Evolutionary conservation across 2,888 invertebrate genomes (phyloP).

Genomic region (Tridacna crocea): DNA sequence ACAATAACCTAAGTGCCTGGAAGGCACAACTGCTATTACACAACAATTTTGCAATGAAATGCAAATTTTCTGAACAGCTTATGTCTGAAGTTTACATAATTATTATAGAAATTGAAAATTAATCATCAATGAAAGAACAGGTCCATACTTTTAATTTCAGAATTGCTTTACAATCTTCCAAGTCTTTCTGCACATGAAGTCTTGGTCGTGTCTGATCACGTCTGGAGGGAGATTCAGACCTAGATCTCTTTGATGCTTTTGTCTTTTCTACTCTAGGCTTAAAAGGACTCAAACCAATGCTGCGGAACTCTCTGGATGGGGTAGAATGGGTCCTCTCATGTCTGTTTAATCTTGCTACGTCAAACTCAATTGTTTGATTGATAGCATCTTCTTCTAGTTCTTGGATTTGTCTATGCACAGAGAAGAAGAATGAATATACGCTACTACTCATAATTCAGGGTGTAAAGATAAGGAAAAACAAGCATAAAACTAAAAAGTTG

Average conservation of each 20-base stretch:
- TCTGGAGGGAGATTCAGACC: constrained; percentile 67
- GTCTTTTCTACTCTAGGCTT: constrained; percentile 36
- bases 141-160: constrained; percentile 73
- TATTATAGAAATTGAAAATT: not conserved
- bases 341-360: constrained; percentile 69
- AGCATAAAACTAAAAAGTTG: not conserved
- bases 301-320: constrained; percentile 64
- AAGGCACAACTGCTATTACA: no score
- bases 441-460: not conserved
- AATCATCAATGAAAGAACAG: not conserved
- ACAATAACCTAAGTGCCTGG: no score
- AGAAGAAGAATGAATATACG: not conserved
- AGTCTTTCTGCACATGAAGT: constrained; percentile 65
- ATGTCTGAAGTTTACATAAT: not conserved
- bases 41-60: no score
- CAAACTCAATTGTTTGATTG: constrained; percentile 73
- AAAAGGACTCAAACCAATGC: constrained; percentile 66
- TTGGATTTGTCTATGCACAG: constrained; percentile 61
- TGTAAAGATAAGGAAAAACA: not conserved
- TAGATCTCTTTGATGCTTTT: constrained; percentile 55
- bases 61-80: not conserved
- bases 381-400: constrained; percentile 66
- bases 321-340: constrained; percentile 76
- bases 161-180: constrained; percentile 72
- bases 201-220: constrained; percentile 59